Evolutionary conservation across 2,888 invertebrate species (phyloP).

Genomic region (Sisyra nigra): DNA sequence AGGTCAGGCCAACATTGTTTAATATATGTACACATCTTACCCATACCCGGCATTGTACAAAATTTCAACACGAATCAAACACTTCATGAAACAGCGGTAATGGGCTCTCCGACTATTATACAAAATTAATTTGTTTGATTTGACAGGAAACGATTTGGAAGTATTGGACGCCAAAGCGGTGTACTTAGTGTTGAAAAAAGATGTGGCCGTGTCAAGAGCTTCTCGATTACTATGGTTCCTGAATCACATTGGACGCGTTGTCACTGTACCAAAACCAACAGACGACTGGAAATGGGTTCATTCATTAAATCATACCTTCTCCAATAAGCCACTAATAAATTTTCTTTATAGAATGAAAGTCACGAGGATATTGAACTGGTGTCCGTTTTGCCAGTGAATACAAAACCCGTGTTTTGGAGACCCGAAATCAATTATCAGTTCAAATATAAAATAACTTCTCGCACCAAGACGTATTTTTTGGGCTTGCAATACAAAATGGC

Average conservation of each 20-base stretch:
- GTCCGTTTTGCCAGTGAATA: slow-evolving; percentile 40
- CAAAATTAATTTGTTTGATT: too few relatives aligned
- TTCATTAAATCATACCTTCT: slow-evolving; percentile 1
- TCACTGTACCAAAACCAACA: slow-evolving; percentile 28
- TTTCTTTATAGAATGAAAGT: slow-evolving; percentile 24
- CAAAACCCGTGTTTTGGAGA: slow-evolving; percentile 27
- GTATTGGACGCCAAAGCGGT: slow-evolving; percentile 43
- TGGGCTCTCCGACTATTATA: too few relatives aligned
- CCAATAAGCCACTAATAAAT: too few relatives aligned
- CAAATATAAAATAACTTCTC: slow-evolving; percentile 35
- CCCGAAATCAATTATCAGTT: slow-evolving; percentile 27
- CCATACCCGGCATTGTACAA: too few relatives aligned
- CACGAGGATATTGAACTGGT: slow-evolving; percentile 42
- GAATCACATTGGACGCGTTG: slow-evolving; percentile 41
- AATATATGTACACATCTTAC: too few relatives aligned
- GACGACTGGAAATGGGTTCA: slow-evolving; percentile 20
- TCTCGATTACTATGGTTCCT: slow-evolving; percentile 60
- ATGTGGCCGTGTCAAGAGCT: slow-evolving; percentile 55
- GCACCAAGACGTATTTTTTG: slow-evolving; percentile 47
- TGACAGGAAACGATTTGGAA: neutral
- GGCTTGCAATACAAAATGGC: slow-evolving; percentile 54
- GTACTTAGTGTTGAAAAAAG: slow-evolving; percentile 49
- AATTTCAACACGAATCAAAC: too few relatives aligned
- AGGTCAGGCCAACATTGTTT: too few relatives aligned
- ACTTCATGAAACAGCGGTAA: too few relatives aligned